Base-by-base conservation (phyloP, 2,113 vertebrate species). In the Argyrosomus japonicus region DNA sequence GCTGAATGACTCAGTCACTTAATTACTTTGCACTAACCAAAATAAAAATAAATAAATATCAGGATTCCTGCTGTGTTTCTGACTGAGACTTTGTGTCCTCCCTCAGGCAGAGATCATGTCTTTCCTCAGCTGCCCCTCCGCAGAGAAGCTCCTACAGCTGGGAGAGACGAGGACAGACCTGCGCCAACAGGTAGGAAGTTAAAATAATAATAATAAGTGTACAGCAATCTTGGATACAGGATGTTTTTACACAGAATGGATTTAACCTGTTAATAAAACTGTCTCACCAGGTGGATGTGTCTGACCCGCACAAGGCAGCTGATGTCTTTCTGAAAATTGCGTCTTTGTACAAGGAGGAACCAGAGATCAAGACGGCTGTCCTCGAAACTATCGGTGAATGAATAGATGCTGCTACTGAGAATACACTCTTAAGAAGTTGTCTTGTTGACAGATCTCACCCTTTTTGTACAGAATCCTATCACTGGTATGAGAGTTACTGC, bases 121-220 rank as follows among this genome's bases (percentile, higher is more conserved):
- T 0, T 99, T 99, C 90, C 95, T 99, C 63, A 95, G 93, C 79
- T 96, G 96, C 83, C 98, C 98, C 0, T 97, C 98, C 1, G 95
- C 96, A 2, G 97, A 97, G 70, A 97, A 94, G 77, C 95, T 99
- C 62, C 93, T 98, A 77, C 95, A 95, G 23, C 94, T 99, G 1
- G 97, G 97, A 12, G 94, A 96, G n/a, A 96, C 96, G 92, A 96
- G 95, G 64, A 81, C 79, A 58, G 21, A 93, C 93, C 1, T 98
- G 75, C 92, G 95, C 78, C 96, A 97, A 64, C 96, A 97, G 96
- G 97, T 91, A 40, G 14, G 51, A 23, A 4, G 14, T 36, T 6
- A 17, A 53, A 32, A 27, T 1, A 8, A 6, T 40, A 40, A 9
- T 8, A 10, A 10, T 14, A 25, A 54, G 3, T 19, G 0, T 71